Percentiles rank a stretch among this genome's conserved stretches.
These are phyloP conservation scores for Eretmocerus hayati DNA, from an alignment of 2,888 invertebrate genomes.

Conservation along the genomic window DNA sequence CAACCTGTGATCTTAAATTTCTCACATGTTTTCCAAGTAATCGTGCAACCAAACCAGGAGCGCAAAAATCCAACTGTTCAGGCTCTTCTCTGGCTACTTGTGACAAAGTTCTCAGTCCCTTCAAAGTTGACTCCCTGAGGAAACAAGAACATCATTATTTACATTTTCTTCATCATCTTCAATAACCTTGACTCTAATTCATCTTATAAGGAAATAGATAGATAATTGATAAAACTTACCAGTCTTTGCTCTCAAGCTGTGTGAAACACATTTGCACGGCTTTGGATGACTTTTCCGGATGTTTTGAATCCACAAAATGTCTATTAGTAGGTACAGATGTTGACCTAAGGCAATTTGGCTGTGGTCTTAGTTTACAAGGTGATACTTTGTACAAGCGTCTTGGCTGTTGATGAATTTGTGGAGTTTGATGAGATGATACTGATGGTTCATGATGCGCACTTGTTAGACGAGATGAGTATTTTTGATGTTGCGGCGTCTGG, in stretches of 20 bases:
- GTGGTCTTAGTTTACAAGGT: conserved; percentile 26
- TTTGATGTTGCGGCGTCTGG: no score
- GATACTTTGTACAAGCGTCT: conserved; percentile 27
- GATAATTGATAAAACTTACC: conserved; percentile 42
- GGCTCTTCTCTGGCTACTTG: conserved; percentile 62
- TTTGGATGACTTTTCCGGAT: conserved; percentile 12
- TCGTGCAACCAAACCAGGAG: conserved; percentile 62
- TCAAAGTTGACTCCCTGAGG: conserved; percentile 68
- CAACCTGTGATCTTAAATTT: conserved; percentile 88
- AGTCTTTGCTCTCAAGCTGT: conserved; percentile 67
- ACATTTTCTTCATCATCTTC: neutral
- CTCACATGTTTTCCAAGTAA: conserved; percentile 70
- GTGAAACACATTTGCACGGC: conserved; percentile 54
- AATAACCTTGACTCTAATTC: no score
- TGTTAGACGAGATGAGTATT: no score
- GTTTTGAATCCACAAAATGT: neutral
- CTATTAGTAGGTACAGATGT: conserved; percentile 18
- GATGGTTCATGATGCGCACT: no score
- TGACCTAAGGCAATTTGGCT: conserved; percentile 29
- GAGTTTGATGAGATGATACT: no score
- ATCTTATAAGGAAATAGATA: no score
- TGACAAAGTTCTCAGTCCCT: conserved; percentile 63
- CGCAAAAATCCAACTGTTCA: conserved; percentile 57
- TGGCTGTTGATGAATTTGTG: no score
- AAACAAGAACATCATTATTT: neutral